These are phyloP conservation scores for Solea solea DNA, from an alignment of 2,113 vertebrate species.

Conservation along the genomic window DNA sequence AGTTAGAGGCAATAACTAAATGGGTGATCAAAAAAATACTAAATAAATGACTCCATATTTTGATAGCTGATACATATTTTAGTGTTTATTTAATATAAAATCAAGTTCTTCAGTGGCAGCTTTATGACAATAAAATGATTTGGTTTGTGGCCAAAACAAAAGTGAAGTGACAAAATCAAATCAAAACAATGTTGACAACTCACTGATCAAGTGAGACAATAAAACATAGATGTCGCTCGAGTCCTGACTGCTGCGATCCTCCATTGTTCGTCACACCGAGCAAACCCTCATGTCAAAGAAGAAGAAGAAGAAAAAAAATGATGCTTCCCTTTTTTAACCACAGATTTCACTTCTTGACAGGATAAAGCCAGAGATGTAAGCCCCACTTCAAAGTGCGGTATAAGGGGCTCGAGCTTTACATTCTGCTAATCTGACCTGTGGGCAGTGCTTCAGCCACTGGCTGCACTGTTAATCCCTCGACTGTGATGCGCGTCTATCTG, in stretches of 20 bases:
- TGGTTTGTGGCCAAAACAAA: no score
- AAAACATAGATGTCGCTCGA: not conserved
- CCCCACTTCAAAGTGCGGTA: conserved; percentile 61
- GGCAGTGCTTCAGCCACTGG: conserved; percentile 62
- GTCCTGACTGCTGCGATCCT: conserved; percentile 24
- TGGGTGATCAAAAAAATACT: no score
- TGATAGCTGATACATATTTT: no score
- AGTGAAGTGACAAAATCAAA: no score
- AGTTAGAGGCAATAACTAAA: no score
- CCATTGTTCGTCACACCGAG: conserved; percentile 16
- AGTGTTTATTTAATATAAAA: no score
- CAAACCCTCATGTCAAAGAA: conserved; percentile 18
- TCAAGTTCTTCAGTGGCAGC: no score
- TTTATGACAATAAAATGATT: no score
- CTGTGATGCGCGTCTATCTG: conserved; percentile 35
- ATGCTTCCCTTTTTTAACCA: conserved; percentile 29
- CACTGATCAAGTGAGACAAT: no score
- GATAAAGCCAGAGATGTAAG: conserved; percentile 61
- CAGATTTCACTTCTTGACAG: conserved; percentile 34
- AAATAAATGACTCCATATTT: no score
- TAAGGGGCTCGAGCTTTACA: conserved; percentile 60
- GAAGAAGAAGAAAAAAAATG: conserved; percentile 2
- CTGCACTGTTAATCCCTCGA: conserved; percentile 65
- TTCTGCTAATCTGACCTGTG: conserved; percentile 72
- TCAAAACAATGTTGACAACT: no score